Percentiles rank a stretch among this genome's conserved stretches.
phyloP scores from a whole-genome alignment of 2,113 vertebrate genomes.

The Hyla sarda region DNA sequence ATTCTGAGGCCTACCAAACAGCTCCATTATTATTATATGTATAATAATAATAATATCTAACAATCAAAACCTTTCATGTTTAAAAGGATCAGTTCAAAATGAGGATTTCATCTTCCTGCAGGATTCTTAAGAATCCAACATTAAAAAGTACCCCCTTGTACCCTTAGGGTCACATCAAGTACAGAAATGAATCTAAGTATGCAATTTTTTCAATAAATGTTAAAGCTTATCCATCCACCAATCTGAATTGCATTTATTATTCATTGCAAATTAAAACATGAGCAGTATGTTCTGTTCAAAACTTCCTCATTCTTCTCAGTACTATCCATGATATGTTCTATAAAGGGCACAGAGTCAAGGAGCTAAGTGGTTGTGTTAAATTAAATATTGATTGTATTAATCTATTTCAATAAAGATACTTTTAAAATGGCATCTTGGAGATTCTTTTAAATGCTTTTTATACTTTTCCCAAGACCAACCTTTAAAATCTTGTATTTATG shows the following conservation, averaged over 20 bases:
- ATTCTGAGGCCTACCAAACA: background rate
- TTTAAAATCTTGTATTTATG: background rate
- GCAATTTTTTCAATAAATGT: background rate
- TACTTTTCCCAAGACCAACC: background rate
- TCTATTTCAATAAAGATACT: slow-evolving; percentile 1
- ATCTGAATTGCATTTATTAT: slow-evolving; percentile 19
- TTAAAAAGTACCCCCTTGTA: background rate
- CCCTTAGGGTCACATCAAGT: background rate
- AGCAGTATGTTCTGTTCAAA: background rate
- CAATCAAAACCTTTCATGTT: too few relatives aligned
- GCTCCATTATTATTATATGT: too few relatives aligned
- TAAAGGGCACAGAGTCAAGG: slow-evolving; percentile 12
- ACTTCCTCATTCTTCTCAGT: background rate
- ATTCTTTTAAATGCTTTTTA: background rate
- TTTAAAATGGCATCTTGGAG: slow-evolving; percentile 8
- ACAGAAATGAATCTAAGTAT: background rate
- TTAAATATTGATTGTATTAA: slow-evolving; percentile 49
- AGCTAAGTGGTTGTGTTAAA: slow-evolving; percentile 37
- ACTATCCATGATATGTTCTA: background rate
- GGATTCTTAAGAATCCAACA: background rate
- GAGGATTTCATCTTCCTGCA: background rate
- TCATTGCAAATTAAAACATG: background rate
- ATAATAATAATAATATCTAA: too few relatives aligned
- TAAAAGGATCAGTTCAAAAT: background rate
- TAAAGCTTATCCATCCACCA: background rate